Evolutionary conservation across 2,888 invertebrate species (phyloP).

Genomic region (Protonemura montana): DNA sequence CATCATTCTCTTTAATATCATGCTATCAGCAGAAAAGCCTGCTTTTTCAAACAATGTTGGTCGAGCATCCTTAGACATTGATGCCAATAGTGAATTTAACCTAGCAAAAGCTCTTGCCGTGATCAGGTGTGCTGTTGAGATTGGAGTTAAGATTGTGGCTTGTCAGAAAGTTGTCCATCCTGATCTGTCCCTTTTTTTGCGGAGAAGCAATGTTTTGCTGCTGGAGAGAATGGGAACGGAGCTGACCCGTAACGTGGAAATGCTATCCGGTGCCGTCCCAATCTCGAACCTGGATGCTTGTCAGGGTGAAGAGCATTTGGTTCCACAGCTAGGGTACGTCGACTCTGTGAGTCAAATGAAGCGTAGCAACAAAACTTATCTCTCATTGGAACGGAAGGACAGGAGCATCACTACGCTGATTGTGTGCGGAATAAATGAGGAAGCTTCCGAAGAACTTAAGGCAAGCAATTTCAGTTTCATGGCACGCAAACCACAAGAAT

Average conservation of each 20-base stretch:
- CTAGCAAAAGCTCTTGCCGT: constrained; percentile 35
- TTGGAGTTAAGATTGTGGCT: constrained; percentile 45
- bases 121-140: constrained; percentile 37
- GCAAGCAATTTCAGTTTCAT: constrained; percentile 14
- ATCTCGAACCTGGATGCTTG: constrained; percentile 30
- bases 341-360: constrained; percentile 29
- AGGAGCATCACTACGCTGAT: constrained; percentile 42
- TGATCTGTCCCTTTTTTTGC: constrained; percentile 36
- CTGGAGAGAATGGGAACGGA: constrained; percentile 47
- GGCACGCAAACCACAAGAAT: too few species aligned
- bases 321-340: constrained; percentile 36
- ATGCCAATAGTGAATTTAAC: not conserved
- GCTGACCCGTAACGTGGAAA: constrained; percentile 39
- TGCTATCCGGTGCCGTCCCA: constrained; percentile 43
- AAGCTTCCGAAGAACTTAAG: constrained; percentile 46
- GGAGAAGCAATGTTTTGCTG: constrained; percentile 45
- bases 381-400: constrained; percentile 39
- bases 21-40: constrained; percentile 43
- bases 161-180: constrained; percentile 48
- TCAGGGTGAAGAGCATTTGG: not conserved
- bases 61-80: constrained; percentile 5
- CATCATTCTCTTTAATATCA: constrained; percentile 43
- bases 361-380: constrained; percentile 31
- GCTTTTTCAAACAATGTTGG: not conserved
- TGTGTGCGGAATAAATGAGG: constrained; percentile 38